Conservation (phyloP, 2,113 vertebrate species). For the Chamaea fasciata region DNA sequence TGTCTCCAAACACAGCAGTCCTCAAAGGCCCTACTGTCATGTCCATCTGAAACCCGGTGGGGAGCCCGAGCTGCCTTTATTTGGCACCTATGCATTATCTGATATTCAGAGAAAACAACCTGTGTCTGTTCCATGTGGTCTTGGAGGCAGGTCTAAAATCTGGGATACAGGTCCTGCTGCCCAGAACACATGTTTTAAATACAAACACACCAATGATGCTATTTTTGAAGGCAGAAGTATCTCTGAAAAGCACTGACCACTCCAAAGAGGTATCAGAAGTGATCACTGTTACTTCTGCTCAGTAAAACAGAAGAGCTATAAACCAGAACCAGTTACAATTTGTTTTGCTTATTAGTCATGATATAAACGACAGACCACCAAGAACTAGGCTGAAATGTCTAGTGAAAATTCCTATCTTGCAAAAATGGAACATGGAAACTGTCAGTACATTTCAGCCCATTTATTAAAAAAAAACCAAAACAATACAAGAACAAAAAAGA, state of each 20-base stretch:
- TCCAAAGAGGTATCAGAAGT: background rate
- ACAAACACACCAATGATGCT: background rate
- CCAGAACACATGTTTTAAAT: background rate
- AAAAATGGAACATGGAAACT: background rate
- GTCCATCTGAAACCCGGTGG: background rate
- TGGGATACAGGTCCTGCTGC: background rate
- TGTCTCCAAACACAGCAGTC: background rate
- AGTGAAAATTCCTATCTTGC: background rate
- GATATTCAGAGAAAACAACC: background rate
- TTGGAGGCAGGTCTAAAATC: background rate
- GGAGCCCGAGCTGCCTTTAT: background rate
- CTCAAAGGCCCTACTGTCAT: background rate
- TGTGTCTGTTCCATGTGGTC: background rate
- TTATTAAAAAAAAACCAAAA: background rate
- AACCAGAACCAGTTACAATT: background rate
- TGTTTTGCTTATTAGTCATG: background rate
- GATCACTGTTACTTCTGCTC: background rate
- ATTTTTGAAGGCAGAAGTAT: background rate
- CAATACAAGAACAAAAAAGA: background rate
- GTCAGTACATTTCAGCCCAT: background rate
- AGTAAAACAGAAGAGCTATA: background rate
- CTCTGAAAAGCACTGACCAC: background rate
- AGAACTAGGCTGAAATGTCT: background rate
- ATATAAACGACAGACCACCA: background rate
- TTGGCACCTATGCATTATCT: fast-evolving